These are phyloP conservation scores for Oenanthe melanoleuca DNA, from an alignment of 2,113 vertebrate genomes.

Conservation along the genomic window DNA sequence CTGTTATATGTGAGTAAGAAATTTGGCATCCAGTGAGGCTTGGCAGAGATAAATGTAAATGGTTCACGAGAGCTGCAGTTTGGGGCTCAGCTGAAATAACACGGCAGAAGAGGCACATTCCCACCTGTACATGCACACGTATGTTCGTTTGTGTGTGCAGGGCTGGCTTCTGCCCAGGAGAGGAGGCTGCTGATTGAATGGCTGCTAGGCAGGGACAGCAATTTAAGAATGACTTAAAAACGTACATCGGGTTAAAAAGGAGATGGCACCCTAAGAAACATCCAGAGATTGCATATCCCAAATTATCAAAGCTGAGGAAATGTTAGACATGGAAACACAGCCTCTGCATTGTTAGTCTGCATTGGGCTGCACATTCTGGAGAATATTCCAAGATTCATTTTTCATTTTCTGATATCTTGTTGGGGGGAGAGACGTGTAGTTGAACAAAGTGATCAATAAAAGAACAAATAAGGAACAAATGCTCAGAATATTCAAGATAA, in stretches of 20 bases:
- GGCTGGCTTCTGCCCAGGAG: neutral
- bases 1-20: neutral
- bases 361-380: neutral
- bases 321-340: fast-evolving
- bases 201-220: neutral
- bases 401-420: neutral
- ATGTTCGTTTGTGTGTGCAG: neutral
- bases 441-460: constrained; percentile 31
- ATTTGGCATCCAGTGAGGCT: neutral
- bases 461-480: constrained; percentile 27
- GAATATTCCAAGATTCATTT: neutral
- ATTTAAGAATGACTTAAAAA: neutral
- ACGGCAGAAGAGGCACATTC: neutral
- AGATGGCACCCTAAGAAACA: neutral
- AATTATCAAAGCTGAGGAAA: neutral
- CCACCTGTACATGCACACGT: fast-evolving
- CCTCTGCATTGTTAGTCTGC: neutral
- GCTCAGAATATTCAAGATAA: neutral
- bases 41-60: neutral
- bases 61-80: neutral
- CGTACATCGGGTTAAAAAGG: neutral
- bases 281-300: neutral
- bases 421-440: neutral
- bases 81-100: constrained; percentile 16
- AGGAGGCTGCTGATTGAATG: neutral